Conservation (phyloP, 1,140 invertebrate species). For the Chironomus tepperi region DNA sequence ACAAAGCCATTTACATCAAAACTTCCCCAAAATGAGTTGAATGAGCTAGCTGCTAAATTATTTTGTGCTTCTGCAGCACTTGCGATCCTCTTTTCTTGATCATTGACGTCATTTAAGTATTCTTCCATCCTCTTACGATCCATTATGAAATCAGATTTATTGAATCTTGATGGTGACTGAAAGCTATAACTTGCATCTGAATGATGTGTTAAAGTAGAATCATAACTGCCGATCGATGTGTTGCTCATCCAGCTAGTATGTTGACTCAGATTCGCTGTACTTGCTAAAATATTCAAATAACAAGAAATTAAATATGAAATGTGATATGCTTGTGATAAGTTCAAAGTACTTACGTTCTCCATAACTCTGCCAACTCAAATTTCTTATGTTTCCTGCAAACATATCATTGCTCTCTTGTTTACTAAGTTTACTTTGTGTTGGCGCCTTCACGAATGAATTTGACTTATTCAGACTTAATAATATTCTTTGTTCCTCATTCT, state of each 20-base stretch:
- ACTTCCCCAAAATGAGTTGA: conserved; percentile 37
- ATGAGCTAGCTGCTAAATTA: conserved; percentile 29
- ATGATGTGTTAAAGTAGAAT: background rate
- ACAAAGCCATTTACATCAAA: conserved; percentile 37
- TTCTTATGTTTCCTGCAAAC: background rate
- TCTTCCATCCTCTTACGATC: conserved; percentile 29
- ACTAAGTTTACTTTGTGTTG: background rate
- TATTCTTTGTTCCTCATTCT: conserved; percentile 37
- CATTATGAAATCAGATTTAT: conserved; percentile 29
- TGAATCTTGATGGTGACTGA: conserved; percentile 25
- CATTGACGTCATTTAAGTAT: conserved; percentile 29
- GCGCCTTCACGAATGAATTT: background rate
- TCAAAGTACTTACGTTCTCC: conserved; percentile 14
- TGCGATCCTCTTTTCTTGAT: conserved; percentile 31
- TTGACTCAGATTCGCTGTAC: background rate
- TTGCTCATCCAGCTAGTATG: background rate
- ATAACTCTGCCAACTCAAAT: conserved; percentile 10
- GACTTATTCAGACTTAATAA: conserved; percentile 36
- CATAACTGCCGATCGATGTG: background rate
- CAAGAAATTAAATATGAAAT: background rate
- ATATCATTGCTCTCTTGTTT: conserved; percentile 26
- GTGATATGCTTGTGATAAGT: background rate
- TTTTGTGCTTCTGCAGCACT: conserved; percentile 30
- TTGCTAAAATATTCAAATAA: background rate
- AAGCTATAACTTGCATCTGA: background rate